These are phyloP conservation scores for Pharmacophagus antenor DNA, from an alignment of 2,888 invertebrate genomes.

Conservation along the genomic window DNA sequence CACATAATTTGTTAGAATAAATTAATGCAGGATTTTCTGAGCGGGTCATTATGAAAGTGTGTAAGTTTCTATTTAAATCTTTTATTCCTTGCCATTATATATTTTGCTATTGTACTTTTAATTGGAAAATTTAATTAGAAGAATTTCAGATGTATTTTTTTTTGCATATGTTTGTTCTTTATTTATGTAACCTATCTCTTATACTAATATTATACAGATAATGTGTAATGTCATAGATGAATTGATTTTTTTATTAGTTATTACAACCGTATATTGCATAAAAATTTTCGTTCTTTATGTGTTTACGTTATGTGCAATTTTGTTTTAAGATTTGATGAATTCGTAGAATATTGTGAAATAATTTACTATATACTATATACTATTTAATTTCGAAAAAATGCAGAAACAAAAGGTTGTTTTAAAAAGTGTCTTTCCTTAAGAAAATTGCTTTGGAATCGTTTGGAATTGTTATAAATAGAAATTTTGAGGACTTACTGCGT, in stretches of 20 bases:
- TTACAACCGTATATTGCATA: neutral
- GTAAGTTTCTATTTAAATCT: neutral
- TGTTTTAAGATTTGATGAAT: too few relatives aligned
- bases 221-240: neutral
- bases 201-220: neutral
- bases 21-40: neutral
- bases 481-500: too few relatives aligned
- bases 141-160: slow-evolving; percentile 1
- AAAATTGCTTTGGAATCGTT: too few relatives aligned
- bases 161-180: neutral
- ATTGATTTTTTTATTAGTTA: neutral
- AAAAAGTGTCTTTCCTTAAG: too few relatives aligned
- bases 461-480: too few relatives aligned
- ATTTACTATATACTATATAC: too few relatives aligned
- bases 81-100: neutral
- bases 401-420: too few relatives aligned
- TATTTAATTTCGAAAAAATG: too few relatives aligned
- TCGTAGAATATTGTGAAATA: too few relatives aligned
- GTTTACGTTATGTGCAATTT: neutral
- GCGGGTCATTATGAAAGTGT: neutral
- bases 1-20: neutral
- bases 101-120: too few relatives aligned
- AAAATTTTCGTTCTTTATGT: neutral
- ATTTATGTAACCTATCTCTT: neutral
- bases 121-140: too few relatives aligned